These are phyloP conservation scores for Scrobipalpa costella DNA, from an alignment of 2,888 invertebrate species.

Conservation along the genomic window DNA sequence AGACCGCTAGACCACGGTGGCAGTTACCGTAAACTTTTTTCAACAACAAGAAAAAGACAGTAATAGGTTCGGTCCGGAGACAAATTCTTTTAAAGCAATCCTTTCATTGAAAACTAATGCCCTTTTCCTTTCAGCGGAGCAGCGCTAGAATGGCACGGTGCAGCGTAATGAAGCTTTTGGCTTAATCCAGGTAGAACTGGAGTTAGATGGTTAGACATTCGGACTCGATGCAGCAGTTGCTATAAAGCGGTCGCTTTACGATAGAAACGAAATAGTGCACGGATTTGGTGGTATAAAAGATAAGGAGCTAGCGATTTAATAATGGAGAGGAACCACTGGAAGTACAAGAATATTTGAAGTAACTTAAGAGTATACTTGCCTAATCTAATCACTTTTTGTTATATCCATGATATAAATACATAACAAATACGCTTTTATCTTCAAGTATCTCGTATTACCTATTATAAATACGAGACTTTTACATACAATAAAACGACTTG, in stretches of 20 bases:
- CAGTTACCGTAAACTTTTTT: too few relatives aligned
- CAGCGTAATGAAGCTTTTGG: constrained; percentile 26
- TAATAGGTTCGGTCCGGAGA: neutral
- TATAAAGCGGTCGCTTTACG: constrained; percentile 42
- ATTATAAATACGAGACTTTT: too few relatives aligned
- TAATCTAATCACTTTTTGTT: too few relatives aligned
- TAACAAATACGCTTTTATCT: too few relatives aligned
- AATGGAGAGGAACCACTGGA: neutral
- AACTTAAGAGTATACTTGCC: too few relatives aligned
- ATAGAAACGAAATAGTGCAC: constrained; percentile 35
- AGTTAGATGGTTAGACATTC: constrained; percentile 28
- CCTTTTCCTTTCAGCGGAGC: constrained; percentile 20
- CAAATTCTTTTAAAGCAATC: constrained; percentile 20
- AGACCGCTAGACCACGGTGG: too few relatives aligned
- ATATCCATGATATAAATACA: too few relatives aligned
- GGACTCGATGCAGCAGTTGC: constrained; percentile 27
- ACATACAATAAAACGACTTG: too few relatives aligned
- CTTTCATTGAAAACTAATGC: constrained; percentile 18
- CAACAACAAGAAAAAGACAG: too few relatives aligned
- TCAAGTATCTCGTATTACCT: too few relatives aligned
- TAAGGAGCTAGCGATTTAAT: neutral
- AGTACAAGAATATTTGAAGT: too few relatives aligned
- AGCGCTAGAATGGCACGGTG: constrained; percentile 1
- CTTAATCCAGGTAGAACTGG: constrained; percentile 25
- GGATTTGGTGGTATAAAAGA: neutral